Evolutionary conservation across 2,888 invertebrate species (phyloP), one percentile per base, ranked within the genome.

Genomic region (Drosophila ochracea): DNA sequence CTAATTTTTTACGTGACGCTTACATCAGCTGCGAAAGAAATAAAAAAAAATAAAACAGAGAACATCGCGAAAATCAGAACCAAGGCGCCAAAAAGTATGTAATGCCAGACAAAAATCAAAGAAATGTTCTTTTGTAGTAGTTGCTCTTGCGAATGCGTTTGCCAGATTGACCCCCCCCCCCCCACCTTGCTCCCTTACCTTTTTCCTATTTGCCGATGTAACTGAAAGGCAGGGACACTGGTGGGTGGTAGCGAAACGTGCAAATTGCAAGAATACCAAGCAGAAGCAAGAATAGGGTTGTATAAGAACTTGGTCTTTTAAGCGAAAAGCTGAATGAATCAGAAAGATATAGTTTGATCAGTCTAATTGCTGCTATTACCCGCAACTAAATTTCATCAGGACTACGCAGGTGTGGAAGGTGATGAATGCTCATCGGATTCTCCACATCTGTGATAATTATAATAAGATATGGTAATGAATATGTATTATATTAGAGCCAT

Each of bases 1-100:
- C 82, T 89, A 84, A 89, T 89, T 85, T 85, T 89, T 89, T 89
- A 85, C 89, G 89, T 85, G 89, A 84, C 73, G 69, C 79, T 74
- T 70, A 66, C 78, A 76, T 72, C 73, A 80, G 73, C 55, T 67
- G 59, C 35, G 28, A 41, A 9, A 10, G 49, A 25, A n/a, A 25
- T 47, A 11, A 52, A 58, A 70, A 76, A 58, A 61, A 75, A 49
- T 61, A 75, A 52, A 31, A 37, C 19, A 3, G n/a, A 55, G 43
- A 73, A 68, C 39, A 62, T 35, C 79, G 77, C 80, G 75, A 76
- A 82, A 87, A 87, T 88, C 85, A 82, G 66, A 67, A 77, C 66
- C 58, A 78, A 81, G 76, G 83, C 88, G 85, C 85, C 89, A 89
- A 86, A 80, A 88, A 81, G 69, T 86, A 86, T 82, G 77, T 78